phyloP scores from a whole-genome alignment of 1,140 invertebrate species.

The Kradibia gibbosae region DNA sequence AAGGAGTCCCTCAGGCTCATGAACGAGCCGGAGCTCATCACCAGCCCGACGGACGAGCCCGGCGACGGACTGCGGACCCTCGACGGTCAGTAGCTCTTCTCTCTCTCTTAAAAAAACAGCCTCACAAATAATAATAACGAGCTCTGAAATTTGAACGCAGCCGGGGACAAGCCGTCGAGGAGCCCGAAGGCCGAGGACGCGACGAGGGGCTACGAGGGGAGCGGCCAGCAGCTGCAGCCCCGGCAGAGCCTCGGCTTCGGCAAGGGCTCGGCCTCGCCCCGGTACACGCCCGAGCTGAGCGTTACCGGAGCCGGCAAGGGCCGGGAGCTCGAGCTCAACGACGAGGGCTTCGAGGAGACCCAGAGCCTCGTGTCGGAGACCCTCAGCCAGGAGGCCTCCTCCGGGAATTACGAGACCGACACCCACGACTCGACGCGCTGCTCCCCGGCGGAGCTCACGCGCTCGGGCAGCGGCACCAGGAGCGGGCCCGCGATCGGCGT shows the following conservation, averaged over 20 bases:
- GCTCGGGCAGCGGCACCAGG: neutral
- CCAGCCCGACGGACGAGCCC: constrained; percentile 23
- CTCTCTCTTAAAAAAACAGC: neutral
- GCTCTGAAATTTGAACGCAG: neutral
- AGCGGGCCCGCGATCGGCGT: no score
- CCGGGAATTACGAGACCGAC: constrained; percentile 80
- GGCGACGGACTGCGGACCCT: neutral
- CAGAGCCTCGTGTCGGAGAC: constrained; percentile 89
- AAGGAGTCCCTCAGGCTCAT: constrained; percentile 50
- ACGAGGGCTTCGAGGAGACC: constrained; percentile 93
- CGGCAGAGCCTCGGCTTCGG: constrained; percentile 11
- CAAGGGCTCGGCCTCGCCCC: constrained; percentile 30
- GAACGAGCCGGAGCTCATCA: constrained; percentile 35
- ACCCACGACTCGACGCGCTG: constrained; percentile 72
- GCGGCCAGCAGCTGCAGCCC: neutral
- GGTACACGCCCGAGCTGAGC: constrained; percentile 70
- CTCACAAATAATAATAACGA: neutral
- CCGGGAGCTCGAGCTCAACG: constrained; percentile 81
- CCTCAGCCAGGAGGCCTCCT: constrained; percentile 84
- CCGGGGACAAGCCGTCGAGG: neutral
- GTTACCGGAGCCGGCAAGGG: constrained; percentile 63
- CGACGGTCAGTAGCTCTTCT: neutral
- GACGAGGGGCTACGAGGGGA: neutral
- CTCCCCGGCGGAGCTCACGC: constrained; percentile 65
- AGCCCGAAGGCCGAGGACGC: neutral